Evolutionary conservation across 2,797 vertebrate genomes (phyloP).

Genomic region (Falco berigora): DNA sequence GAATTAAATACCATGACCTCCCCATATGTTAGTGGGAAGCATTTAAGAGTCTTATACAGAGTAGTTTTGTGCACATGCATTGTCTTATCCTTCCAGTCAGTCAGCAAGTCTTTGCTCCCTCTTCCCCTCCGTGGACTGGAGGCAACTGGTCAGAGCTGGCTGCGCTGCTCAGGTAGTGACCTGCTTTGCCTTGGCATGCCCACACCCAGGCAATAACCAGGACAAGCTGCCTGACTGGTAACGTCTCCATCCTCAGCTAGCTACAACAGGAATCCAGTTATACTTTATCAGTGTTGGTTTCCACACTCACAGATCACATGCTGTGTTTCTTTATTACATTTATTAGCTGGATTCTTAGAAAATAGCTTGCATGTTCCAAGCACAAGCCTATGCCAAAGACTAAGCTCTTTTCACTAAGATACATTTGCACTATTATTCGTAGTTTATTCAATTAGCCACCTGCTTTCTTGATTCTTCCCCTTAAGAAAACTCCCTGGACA

Average conservation of each 20-base stretch:
- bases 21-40: background rate
- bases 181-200: background rate
- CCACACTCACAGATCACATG: background rate
- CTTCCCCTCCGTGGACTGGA: background rate
- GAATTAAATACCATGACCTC: background rate
- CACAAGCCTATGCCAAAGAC: background rate
- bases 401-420: background rate
- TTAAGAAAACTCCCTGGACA: background rate
- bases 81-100: background rate
- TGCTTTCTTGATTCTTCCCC: background rate
- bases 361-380: background rate
- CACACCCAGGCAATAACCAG: background rate
- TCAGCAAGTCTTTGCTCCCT: background rate
- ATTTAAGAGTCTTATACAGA: background rate
- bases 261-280: background rate
- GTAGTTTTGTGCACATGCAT: background rate
- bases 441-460: background rate
- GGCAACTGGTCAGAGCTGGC: background rate
- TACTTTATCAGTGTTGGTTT: background rate
- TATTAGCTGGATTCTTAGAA: background rate
- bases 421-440: background rate
- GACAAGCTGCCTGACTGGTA: background rate
- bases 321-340: background rate
- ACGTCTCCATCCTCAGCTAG: background rate
- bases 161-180: background rate